Evolutionary conservation across 2,797 vertebrate genomes (phyloP).

Genomic region (Poecilia velifera): DNA sequence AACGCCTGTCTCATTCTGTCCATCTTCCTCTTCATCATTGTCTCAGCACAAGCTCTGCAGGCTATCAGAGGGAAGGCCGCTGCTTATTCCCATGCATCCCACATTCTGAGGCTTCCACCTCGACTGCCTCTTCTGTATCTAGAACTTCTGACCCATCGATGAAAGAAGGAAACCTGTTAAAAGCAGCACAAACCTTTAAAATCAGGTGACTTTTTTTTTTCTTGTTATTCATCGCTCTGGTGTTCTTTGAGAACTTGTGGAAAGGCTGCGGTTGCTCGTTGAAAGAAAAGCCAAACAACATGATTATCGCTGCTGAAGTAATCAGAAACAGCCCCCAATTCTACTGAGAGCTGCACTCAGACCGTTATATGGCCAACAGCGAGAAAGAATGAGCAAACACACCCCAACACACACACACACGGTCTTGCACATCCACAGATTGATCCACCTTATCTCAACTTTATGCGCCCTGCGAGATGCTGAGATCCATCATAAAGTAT

Average conservation of each 20-base stretch:
- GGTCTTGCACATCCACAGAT: constrained; percentile 28
- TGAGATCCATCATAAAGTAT: constrained; percentile 34
- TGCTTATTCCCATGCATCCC: constrained; percentile 15
- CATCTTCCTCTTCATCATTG: constrained; percentile 56
- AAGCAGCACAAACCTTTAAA: constrained; percentile 16
- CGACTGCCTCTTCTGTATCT: constrained; percentile 6
- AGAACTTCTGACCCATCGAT: constrained; percentile 19
- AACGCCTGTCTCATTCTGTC: constrained; percentile 67
- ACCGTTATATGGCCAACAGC: background rate
- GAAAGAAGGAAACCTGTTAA: constrained; percentile 24
- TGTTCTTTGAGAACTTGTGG: constrained; percentile 18
- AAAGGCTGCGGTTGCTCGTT: constrained; percentile 28
- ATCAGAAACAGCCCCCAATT: constrained; percentile 39
- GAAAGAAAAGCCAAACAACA: constrained; percentile 42
- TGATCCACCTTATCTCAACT: constrained; percentile 48
- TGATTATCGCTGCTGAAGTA: constrained; percentile 14
- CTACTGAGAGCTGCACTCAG: constrained; percentile 6
- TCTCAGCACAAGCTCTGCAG: constrained; percentile 21
- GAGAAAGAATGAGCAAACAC: constrained; percentile 10
- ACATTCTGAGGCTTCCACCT: constrained; percentile 7
- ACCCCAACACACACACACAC: constrained; percentile 18
- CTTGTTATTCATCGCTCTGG: background rate
- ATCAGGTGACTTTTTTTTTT: constrained; percentile 18
- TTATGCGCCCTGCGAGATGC: constrained; percentile 23
- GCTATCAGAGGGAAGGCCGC: constrained; percentile 13